These are phyloP conservation scores for Euplexia lucipara DNA, from an alignment of 2,888 invertebrate species.

Conservation along the genomic window DNA sequence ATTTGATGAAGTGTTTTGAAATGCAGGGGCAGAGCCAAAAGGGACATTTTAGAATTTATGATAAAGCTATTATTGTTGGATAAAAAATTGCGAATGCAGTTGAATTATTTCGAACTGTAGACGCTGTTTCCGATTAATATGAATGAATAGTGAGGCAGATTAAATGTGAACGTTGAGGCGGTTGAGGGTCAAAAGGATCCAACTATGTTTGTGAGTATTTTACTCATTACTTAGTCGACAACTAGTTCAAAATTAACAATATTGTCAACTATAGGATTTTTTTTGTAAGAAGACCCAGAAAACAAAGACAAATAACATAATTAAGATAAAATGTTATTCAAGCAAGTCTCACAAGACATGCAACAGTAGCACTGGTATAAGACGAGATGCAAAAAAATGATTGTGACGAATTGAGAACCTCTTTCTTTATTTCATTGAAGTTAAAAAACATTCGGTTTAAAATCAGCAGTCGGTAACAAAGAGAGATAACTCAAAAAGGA, in stretches of 20 bases:
- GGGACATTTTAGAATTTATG: slow-evolving; percentile 40
- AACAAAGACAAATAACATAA: slow-evolving; percentile 1
- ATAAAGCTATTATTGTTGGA: slow-evolving; percentile 28
- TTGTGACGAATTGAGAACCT: no score
- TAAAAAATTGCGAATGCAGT: slow-evolving; percentile 23
- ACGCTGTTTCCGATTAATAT: neutral
- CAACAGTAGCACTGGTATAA: neutral
- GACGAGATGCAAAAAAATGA: slow-evolving; percentile 29
- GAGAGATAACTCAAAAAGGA: slow-evolving; percentile 61
- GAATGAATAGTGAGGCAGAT: slow-evolving; percentile 1
- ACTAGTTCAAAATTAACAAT: neutral
- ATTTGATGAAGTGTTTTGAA: slow-evolving; percentile 52
- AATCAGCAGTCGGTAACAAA: slow-evolving; percentile 44
- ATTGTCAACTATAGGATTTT: slow-evolving; percentile 3
- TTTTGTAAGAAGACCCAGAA: neutral
- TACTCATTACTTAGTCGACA: neutral
- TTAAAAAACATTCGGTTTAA: no score
- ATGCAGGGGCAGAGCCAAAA: slow-evolving; percentile 23
- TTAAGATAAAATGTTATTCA: slow-evolving; percentile 24
- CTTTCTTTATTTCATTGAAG: no score
- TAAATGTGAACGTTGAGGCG: neutral
- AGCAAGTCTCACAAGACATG: slow-evolving; percentile 15
- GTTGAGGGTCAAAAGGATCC: no score
- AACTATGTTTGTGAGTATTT: neutral
- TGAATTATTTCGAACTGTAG: slow-evolving; percentile 10